Evolutionary conservation across 2,797 vertebrate genomes (phyloP), one percentile per base, ranked within the genome.

Genomic region (Galago senegalensis): DNA sequence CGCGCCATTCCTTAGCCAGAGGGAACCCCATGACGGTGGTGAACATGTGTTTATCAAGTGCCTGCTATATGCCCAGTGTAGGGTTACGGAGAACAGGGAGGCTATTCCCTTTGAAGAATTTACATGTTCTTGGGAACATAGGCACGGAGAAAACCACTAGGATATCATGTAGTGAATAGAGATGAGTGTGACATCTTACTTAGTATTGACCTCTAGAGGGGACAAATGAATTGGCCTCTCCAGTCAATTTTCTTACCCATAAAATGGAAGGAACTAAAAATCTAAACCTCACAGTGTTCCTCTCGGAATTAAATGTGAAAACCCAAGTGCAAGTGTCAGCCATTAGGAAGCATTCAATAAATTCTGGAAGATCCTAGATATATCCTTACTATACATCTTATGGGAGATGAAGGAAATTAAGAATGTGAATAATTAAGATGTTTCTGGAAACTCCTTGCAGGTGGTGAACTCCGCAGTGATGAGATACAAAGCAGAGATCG

Each of bases 401-500:
- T 5, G 8, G 43, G 14, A 8, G 1, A 6, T 29, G 18, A 82
- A 40, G 25, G 49, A 72, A 67, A 87, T 13, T 2, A 3, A 70
- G 46, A 2, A n/a, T 73, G 37, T 85, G 37, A 91, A 58, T 94
- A 84, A 97, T 27, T n/a, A 60, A 96, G 40, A 21, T 96, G n/a
- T 95, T 87, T 93, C 95, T 93, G 75, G 87, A 34, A 94, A 90
- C 20, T 89, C 27, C 56, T 61, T 81, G 31, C 87, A 98, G 98
- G 98, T 98, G 94, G 40, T 97, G 81, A 98, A 98, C 87, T 98
- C 98, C 21, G 49, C 75, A 3, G 49, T 53, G 7, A 8, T 83
- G 21, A 96, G 98, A 96, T 80, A 85, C 6, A 96, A 98, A 61
- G 94, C 97, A 72, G 93, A 98, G 92, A 98, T 98, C 2, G 98